Percentiles rank a stretch among this genome's conserved stretches.
These are phyloP conservation scores for Calephelis nemesis DNA, from an alignment of 1,140 invertebrate genomes.

Conservation along the genomic window DNA sequence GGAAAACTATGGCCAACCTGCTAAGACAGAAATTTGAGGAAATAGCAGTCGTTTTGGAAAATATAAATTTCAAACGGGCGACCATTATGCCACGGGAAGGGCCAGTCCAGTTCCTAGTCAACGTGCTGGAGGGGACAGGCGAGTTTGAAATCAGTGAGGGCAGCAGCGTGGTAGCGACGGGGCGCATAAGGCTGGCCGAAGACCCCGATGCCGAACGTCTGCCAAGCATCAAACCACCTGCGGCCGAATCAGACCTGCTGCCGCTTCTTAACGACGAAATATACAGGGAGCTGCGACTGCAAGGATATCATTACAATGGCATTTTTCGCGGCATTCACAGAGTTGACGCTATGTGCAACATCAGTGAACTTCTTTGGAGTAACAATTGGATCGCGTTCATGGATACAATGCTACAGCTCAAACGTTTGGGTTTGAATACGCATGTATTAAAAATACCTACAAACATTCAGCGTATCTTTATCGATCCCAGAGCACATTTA, in stretches of 20 bases:
- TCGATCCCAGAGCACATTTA: constrained; percentile 4
- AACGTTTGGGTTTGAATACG: background rate
- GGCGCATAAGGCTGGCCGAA: background rate
- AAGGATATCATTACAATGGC: constrained; percentile 10
- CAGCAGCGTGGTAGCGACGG: background rate
- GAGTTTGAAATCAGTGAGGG: constrained; percentile 1
- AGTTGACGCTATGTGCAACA: background rate
- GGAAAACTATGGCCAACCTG: constrained; percentile 9
- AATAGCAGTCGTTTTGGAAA: background rate
- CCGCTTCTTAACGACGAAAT: background rate
- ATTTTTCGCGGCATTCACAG: constrained; percentile 3
- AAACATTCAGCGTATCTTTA: background rate
- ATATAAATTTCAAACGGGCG: background rate
- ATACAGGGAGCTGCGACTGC: constrained; percentile 1
- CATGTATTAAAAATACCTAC: background rate
- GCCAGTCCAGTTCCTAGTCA: background rate
- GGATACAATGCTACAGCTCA: constrained; percentile 11
- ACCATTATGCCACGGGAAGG: background rate
- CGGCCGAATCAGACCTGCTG: background rate
- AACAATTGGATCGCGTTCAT: constrained; percentile 15
- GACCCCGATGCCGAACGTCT: background rate
- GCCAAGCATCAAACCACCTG: background rate
- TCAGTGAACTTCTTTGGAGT: constrained; percentile 1
- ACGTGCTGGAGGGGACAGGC: background rate
- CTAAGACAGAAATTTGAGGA: background rate